Evolutionary conservation across 2,888 invertebrate genomes (phyloP).

Genomic region (Poecilobothrus nobilitatus): DNA sequence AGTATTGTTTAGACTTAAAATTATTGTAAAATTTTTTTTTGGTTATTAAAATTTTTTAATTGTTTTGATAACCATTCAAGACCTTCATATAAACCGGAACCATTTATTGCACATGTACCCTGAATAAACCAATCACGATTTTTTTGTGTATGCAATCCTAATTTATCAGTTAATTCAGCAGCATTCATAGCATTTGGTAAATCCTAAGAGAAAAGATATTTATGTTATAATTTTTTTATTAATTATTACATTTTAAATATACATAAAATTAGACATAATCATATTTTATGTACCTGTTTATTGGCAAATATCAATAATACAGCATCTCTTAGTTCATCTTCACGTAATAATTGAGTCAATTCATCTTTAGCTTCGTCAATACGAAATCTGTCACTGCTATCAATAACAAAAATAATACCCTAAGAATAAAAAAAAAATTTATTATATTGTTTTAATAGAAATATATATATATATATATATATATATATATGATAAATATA

Average conservation of each 20-base stretch:
- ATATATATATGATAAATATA: constrained; percentile 49
- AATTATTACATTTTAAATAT: too few species aligned
- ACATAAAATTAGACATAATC: too few species aligned
- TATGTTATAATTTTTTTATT: neutral
- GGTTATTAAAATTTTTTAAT: too few species aligned
- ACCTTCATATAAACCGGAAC: constrained; percentile 73
- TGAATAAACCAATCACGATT: constrained; percentile 98
- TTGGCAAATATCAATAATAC: constrained; percentile 98
- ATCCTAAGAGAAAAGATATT: constrained; percentile 56
- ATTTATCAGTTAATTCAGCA: constrained; percentile 98
- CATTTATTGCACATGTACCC: constrained; percentile 97
- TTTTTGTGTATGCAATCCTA: constrained; percentile 93
- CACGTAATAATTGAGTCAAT: constrained; percentile 97
- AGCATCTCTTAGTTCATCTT: constrained; percentile 98
- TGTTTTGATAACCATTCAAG: too few species aligned
- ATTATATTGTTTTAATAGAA: constrained; percentile 61
- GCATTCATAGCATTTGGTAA: constrained; percentile 99
- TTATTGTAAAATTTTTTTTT: too few species aligned
- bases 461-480: constrained; percentile 88
- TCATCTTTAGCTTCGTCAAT: constrained; percentile 98
- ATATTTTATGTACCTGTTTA: constrained; percentile 70
- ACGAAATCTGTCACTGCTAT: constrained; percentile 99
- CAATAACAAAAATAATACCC: constrained; percentile 99
- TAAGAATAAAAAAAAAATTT: constrained; percentile 36
- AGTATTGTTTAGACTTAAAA: too few species aligned